These are phyloP conservation scores for Ariopsis seemanni DNA, from an alignment of 2,113 vertebrate species.

Conservation along the genomic window DNA sequence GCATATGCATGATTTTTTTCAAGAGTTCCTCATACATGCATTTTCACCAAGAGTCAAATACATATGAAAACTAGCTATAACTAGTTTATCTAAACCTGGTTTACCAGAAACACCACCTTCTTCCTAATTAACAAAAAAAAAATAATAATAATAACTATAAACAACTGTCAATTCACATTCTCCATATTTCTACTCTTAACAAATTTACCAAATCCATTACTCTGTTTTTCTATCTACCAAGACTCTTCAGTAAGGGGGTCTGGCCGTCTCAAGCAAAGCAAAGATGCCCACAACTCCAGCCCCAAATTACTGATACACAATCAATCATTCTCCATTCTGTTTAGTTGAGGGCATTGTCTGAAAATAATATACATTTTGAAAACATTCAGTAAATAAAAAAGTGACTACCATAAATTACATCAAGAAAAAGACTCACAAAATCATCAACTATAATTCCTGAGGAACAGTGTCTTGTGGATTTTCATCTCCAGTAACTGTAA, in stretches of 20 bases:
- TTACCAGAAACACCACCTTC: background rate
- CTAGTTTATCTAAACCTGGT: background rate
- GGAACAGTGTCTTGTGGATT: background rate
- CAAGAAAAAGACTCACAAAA: constrained; percentile 8
- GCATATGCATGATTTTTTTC: background rate
- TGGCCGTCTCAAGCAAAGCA: background rate
- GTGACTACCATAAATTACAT: constrained; percentile 7
- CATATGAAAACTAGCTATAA: background rate
- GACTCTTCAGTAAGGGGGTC: background rate
- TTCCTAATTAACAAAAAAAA: background rate
- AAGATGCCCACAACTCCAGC: background rate
- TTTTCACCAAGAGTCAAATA: background rate
- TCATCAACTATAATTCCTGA: constrained; percentile 12
- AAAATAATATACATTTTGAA: background rate
- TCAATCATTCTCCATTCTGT: too few relatives aligned
- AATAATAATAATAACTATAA: background rate
- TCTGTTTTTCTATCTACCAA: background rate
- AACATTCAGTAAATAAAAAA: constrained; percentile 41
- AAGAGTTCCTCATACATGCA: background rate
- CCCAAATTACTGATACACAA: background rate
- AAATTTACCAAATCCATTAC: background rate
- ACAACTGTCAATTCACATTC: background rate
- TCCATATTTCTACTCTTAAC: background rate
- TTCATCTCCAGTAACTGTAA: constrained; percentile 15
- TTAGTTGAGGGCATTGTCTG: background rate